Base-by-base conservation (phyloP, 2,888 invertebrate species). In the Erebia aethiops region DNA sequence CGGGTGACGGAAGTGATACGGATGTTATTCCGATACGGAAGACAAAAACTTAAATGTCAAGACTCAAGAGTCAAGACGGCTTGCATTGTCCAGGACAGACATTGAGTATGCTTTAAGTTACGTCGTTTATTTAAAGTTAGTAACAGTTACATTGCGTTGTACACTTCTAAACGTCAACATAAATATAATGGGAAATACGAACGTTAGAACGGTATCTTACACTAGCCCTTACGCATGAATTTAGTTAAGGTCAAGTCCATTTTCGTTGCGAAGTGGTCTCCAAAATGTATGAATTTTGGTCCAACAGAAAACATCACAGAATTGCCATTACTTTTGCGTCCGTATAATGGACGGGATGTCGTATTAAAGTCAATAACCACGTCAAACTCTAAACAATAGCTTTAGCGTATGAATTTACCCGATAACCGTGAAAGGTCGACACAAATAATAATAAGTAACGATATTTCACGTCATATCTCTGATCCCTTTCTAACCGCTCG, bases 401-500 rank as follows among this genome's bases (percentile, higher is more conserved):
- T 54, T 18, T 54, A 10, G 7, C 9, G 18, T 51, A 51, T 51
- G n/a, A 51, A 51, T 14, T 51, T 51, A 51, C 13, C 51, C 14
- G 51, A 51, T 51, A n/a, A 51, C 51, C 51, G 56, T 21, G 13
- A 56, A 21, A 56, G 21, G 21, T 5, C 18, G 21, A 56, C 21
- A 13, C 51, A 51, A 51, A 51, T n/a, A 7, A 51, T 51, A 1
- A 51, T 51, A 26, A 7, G 13, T 26, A 14, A 57, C 26, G 13
- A 57, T 57, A 21, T 26, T 57, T 57, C 57, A 58, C 2, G 57
- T 58, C 57, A 58, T 35, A 26, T 35, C 35, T 58, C 57, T 61
- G 46, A 61, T 61, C 16, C 43, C 9, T 61, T 61, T 43, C 7
- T 61, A 7, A 21, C 18, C 46, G 21, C 43, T 18, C 21, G 11